Base-by-base conservation (phyloP, 2,888 invertebrate species). In the Willowsia nigromaculata region DNA sequence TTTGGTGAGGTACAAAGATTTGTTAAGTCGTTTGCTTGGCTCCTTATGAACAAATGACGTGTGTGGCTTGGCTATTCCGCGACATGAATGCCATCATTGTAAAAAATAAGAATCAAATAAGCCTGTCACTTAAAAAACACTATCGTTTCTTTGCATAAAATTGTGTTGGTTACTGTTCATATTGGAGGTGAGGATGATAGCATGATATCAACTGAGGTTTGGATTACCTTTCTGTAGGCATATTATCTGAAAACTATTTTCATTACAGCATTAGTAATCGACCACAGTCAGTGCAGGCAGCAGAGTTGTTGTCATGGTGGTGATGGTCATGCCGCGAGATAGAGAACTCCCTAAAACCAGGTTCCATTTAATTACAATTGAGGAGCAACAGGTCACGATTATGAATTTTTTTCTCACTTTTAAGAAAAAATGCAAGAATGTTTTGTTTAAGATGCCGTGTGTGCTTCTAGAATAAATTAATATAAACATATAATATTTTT, bases 371-470 rank as follows among this genome's bases (percentile, higher is more conserved):
- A 91, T 91, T 91, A 91, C 90, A 85, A 86, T 86, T 88, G 90
- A 88, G 90, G 80, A 86, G 91, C 90, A 87, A 88, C 91, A 91
- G 90, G 91, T 91, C 91, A 91, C 91, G 91, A 91, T 76, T 59
- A 62, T 40, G 71, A 9, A 53, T 59, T 81, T 81, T 80, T 87
- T 71, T 81, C 71, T 50, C 78, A 62, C 62, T 81, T 62, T 40
- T 37, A 11, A 56, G 25, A 74, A 25, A 53, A 56, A 56, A 37
- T 53, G 40, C 40, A 40, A 27, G 30, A 15, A 62, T 33, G 47
- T 25, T 56, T 47, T 47, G 15, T 37, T 56, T 53, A 0, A 33
- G 33, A 15, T 47, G 74, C 11, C 11, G 74, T 18, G 13, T 27
- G 15, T 56, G 13, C 40, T 56, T 50, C n/a, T 33, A n/a, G 11